Percentiles rank a stretch among this genome's conserved stretches.
Evolutionary conservation across 2,888 invertebrate genomes (phyloP).

Genomic region (Clunio marinus): DNA sequence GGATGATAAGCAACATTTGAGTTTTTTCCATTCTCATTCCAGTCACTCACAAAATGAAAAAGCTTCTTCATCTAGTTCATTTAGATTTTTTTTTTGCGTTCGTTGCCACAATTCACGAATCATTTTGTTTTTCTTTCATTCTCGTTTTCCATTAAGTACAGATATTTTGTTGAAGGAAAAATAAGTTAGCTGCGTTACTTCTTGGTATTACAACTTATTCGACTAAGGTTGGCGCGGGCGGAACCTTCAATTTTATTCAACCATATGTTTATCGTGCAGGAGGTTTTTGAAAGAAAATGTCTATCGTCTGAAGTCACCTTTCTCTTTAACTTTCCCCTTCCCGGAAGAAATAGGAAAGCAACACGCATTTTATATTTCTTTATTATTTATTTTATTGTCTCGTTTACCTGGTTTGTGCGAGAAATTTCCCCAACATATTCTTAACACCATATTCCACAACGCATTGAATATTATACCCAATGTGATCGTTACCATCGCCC

Average conservation of each 20-base stretch:
- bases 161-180: background rate
- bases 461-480: background rate
- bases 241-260: background rate
- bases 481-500: background rate
- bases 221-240: background rate
- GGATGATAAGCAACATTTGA: background rate
- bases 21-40: no score
- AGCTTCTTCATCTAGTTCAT: no score
- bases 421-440: background rate
- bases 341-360: background rate
- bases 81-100: background rate
- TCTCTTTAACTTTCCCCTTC: no score
- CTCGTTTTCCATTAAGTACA: constrained; percentile 19
- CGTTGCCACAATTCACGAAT: background rate
- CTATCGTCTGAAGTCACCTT: background rate
- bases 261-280: background rate
- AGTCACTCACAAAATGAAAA: background rate
- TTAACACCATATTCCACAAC: background rate
- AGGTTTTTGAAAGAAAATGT: background rate
- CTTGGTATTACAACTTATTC: constrained; percentile 2
- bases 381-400: constrained; percentile 18
- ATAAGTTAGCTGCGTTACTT: constrained; percentile 2
- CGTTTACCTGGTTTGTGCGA: background rate
- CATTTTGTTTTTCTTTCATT: background rate
- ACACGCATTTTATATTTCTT: constrained; percentile 4